These are phyloP conservation scores for Miniopterus natalensis DNA, from an alignment of 2,113 vertebrate species.

Conservation along the genomic window DNA sequence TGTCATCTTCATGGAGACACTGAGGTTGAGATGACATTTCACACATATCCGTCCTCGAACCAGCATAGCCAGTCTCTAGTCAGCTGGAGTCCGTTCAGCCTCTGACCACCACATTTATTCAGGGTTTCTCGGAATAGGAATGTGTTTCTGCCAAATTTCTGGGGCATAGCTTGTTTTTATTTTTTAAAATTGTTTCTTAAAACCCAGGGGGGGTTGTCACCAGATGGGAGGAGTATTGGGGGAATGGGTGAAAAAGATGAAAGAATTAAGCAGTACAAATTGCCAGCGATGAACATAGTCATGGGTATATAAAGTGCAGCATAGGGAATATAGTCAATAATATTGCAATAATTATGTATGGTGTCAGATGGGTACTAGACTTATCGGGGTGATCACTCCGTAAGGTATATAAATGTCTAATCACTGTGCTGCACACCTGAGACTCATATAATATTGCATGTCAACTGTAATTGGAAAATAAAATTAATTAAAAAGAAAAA, in stretches of 20 bases:
- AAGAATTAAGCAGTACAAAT: neutral
- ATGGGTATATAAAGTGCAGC: neutral
- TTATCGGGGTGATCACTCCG: neutral
- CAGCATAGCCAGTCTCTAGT: neutral
- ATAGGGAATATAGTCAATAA: neutral
- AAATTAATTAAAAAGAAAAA: neutral
- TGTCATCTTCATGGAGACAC: neutral
- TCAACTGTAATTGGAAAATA: neutral
- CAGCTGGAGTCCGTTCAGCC: too few species aligned
- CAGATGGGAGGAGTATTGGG: neutral
- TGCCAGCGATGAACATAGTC: neutral
- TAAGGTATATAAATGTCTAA: neutral
- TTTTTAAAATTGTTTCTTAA: conserved; percentile 36
- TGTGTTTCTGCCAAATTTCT: neutral
- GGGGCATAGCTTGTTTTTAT: neutral
- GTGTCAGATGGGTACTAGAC: neutral
- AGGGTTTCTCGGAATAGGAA: neutral
- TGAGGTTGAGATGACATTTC: neutral
- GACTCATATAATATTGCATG: neutral
- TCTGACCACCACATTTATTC: neutral
- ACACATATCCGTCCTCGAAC: neutral
- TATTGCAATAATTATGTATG: neutral
- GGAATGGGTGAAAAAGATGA: neutral
- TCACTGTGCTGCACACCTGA: neutral
- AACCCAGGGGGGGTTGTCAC: neutral